Base-by-base conservation (phyloP, 2,113 vertebrate genomes). In the Triplophysa rosa region DNA sequence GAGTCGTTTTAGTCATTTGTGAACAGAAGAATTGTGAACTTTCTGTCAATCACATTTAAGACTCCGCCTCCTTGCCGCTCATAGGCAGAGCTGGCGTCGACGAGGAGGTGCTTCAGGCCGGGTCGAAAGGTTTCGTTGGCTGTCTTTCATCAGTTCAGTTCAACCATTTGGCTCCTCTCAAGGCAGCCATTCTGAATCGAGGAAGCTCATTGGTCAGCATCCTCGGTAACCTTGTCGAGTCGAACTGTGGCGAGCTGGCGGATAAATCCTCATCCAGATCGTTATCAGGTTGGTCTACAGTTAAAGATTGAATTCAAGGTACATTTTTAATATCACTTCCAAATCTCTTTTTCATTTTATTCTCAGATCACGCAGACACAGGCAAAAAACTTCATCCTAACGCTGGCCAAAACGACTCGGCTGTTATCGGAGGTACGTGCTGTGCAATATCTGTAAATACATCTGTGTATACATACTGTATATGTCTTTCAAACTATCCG, bases 121-220 rank as follows among this genome's bases (percentile, higher is more conserved):
- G 94, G 42, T 76, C 73, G 0, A 71, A 89, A 29, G 95, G 95
- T 56, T 96, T 96, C 83, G 84, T 89, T 11, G 95, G 95, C 29
- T 96, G 95, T 74, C 87, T 96, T 62, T 94, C 95, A 26, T 93
- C 94, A 8, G 94, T 96, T 3, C 94, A 93, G 72, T 96, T 96
- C 81, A 96, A 96, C 72, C 91, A 95, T 24, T 58, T 95, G 6
- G 89, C 93, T 19, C 95, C 95, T 0, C 76, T 96, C 78, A 96
- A 96, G 82, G 94, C 92, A 11, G 95, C 95, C 8, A 84, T 96
- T 2, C 88, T 94, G 3, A 94, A 95, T n/a, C 84, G 89, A 56
- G 89, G 86, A 5, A 0, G 82, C 0, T 92, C 94, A 16, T 92
- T 94, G 0, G 93, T 95, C 64, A 88, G 86, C 2, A 84, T 96